Evolutionary conservation across 2,113 vertebrate species (phyloP).

Genomic region (Rhinoptilus africanus): DNA sequence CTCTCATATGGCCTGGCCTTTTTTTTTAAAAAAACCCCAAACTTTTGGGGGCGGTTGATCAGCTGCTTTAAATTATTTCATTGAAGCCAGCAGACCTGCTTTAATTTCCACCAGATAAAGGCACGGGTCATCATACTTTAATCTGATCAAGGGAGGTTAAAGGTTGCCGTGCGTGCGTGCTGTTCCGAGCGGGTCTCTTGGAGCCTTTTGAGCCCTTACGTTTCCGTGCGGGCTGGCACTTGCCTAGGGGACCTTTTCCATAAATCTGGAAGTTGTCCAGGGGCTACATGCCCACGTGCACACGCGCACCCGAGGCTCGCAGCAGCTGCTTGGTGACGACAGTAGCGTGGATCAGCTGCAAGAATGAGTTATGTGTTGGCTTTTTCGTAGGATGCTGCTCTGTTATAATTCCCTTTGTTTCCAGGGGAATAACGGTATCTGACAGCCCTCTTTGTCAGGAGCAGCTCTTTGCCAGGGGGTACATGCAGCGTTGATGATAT

Average conservation of each 20-base stretch:
- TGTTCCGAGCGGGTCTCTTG: neutral
- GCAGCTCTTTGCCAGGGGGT: neutral
- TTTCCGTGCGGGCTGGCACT: neutral
- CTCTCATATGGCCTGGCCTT: accelerated
- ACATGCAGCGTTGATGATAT: accelerated
- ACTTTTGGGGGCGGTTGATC: neutral
- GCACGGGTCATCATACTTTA: accelerated
- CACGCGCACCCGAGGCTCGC: accelerated
- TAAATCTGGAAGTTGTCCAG: neutral
- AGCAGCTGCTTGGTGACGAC: constrained; percentile 2
- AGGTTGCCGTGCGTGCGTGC: accelerated
- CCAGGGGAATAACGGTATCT: neutral
- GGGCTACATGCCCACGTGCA: neutral
- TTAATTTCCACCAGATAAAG: neutral
- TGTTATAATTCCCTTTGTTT: neutral
- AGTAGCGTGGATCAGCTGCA: neutral
- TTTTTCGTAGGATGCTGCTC: neutral
- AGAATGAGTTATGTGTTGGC: neutral
- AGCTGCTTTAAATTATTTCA: neutral
- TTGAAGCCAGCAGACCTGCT: neutral
- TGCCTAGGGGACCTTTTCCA: accelerated
- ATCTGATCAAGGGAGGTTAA: accelerated
- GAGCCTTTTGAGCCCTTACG: neutral
- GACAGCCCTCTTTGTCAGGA: neutral
- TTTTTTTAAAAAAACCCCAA: neutral